These are phyloP conservation scores for Takifugu bimaculatus DNA, from an alignment of 2,113 vertebrate species.

Conservation along the genomic window DNA sequence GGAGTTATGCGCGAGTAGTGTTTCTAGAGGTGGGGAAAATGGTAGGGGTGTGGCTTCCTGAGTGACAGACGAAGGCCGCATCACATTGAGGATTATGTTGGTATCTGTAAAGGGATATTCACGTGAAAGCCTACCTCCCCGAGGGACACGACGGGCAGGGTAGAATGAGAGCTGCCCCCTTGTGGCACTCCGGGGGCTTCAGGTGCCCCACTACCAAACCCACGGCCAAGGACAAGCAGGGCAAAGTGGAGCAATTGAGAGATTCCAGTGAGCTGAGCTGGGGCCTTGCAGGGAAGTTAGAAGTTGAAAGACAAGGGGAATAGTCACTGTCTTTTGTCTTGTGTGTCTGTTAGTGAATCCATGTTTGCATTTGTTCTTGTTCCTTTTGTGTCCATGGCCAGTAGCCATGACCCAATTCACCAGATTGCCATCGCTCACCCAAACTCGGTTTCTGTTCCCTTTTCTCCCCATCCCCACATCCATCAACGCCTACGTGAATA, in stretches of 20 bases:
- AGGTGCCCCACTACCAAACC: slow-evolving; percentile 23
- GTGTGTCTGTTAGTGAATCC: slow-evolving; percentile 31
- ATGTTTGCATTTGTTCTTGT: slow-evolving; percentile 42
- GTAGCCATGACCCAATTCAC: slow-evolving; percentile 63
- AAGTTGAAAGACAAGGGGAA: slow-evolving; percentile 33
- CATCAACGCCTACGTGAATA: slow-evolving; percentile 35
- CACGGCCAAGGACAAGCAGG: slow-evolving; percentile 8
- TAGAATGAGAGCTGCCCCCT: slow-evolving; percentile 55
- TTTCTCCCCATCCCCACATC: slow-evolving; percentile 17
- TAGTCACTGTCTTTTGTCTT: slow-evolving; percentile 28
- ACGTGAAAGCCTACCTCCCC: slow-evolving; percentile 61
- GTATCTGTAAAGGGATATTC: slow-evolving; percentile 28
- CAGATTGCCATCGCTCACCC: slow-evolving; percentile 26
- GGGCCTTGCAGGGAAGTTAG: slow-evolving; percentile 52
- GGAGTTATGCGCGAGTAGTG: neutral
- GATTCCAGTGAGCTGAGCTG: slow-evolving; percentile 41
- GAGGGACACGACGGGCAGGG: slow-evolving; percentile 36
- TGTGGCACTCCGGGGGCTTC: slow-evolving; percentile 40
- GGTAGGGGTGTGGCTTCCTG: slow-evolving; percentile 4
- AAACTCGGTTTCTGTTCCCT: slow-evolving; percentile 21
- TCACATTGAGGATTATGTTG: neutral
- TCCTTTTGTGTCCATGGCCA: slow-evolving; percentile 35
- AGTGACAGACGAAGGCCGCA: neutral
- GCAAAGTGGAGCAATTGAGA: slow-evolving; percentile 23
- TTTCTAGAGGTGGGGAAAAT: neutral